phyloP scores from a whole-genome alignment of 37 sponge, comb jelly and placozoan species.

The Aphrocallistes beatrix region DNA sequence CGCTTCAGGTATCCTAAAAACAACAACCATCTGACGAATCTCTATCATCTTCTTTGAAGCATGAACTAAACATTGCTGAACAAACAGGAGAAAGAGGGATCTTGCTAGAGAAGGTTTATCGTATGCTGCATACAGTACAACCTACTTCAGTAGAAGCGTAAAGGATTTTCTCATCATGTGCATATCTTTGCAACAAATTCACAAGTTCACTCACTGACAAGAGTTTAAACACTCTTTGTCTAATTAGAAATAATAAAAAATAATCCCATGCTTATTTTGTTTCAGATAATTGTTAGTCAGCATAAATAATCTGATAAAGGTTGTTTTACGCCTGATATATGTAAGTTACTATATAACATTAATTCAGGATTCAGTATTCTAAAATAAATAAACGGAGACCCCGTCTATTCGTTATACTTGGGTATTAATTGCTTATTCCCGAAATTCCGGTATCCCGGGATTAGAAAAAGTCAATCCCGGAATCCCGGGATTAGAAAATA shows the following conservation, averaged over 20 bases:
- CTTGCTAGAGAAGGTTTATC: conserved; percentile 14
- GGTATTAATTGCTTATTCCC: too few species aligned
- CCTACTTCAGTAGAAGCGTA: not conserved
- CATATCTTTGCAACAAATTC: conserved; percentile 18
- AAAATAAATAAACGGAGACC: too few species aligned
- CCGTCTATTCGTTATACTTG: too few species aligned
- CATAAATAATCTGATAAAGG: not conserved
- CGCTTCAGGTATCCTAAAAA: not conserved
- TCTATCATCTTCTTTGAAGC: not conserved
- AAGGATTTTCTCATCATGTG: conserved; percentile 18
- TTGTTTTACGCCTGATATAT: too few species aligned
- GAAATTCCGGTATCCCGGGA: not conserved
- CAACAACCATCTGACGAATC: not conserved
- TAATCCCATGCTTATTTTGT: not conserved
- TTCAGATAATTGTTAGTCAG: not conserved
- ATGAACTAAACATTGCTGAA: not conserved
- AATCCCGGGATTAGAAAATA: not conserved
- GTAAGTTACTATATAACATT: too few species aligned
- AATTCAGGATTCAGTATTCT: too few species aligned
- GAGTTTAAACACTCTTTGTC: conserved; percentile 9
- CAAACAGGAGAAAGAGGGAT: not conserved
- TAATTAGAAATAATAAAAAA: conserved; percentile 18
- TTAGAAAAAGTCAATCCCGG: not conserved
- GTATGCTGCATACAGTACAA: conserved; percentile 10
- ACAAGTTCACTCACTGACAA: conserved; percentile 14